A percentile compares a stretch with the other conserved stretches of the same genome.
Conservation (phyloP, 2,113 vertebrate species). For the Pluvianellus socialis region DNA sequence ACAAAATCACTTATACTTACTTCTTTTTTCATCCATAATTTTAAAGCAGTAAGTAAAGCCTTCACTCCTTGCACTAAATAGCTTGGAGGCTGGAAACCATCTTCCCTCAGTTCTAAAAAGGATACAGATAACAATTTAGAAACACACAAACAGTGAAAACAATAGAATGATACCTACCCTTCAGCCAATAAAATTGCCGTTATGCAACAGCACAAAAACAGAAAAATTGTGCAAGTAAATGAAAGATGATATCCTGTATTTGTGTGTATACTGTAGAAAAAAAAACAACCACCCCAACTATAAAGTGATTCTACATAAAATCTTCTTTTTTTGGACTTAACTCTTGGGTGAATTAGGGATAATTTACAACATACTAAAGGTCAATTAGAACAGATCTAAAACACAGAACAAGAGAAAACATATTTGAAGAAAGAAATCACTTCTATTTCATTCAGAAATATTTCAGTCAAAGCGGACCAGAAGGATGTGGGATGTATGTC, state of each 20-base stretch:
- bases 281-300: neutral
- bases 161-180: neutral
- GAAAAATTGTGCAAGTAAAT: neutral
- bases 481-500: neutral
- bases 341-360: neutral
- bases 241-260: neutral
- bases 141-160: neutral
- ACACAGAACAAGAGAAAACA: neutral
- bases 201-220: neutral
- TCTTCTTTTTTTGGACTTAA: neutral
- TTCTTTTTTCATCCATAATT: conserved; percentile 96
- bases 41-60: conserved; percentile 92
- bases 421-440: neutral
- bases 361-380: neutral
- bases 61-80: conserved; percentile 95
- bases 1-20: conserved; percentile 71
- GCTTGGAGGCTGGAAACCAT: conserved; percentile 87
- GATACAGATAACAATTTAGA: neutral
- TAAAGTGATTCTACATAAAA: neutral
- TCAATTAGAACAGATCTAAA: neutral
- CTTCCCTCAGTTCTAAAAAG: conserved; percentile 88
- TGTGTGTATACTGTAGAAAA: neutral
- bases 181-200: neutral
- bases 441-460: neutral
- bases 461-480: neutral